Percentiles rank a stretch among this genome's conserved stretches.
phyloP scores from a whole-genome alignment of 2,113 vertebrate genomes.

The Sorex araneus region DNA sequence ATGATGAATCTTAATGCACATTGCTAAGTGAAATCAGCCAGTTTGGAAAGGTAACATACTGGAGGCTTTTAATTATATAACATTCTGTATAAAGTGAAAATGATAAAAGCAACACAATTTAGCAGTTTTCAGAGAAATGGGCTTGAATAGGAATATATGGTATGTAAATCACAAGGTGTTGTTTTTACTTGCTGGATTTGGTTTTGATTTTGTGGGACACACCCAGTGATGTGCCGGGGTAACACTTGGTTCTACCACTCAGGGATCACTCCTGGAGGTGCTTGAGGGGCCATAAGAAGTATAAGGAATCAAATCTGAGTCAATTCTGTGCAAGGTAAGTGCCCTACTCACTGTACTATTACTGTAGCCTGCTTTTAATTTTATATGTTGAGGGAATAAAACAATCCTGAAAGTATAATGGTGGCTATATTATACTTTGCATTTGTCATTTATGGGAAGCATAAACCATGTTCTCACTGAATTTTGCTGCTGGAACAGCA shows the following conservation, averaged over 20 bases:
- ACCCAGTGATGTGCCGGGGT: too few relatives aligned
- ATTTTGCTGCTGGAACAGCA: background rate
- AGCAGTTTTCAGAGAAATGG: background rate
- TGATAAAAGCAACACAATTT: background rate
- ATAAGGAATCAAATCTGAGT: too few relatives aligned
- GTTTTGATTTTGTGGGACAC: too few relatives aligned
- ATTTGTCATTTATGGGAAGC: constrained; percentile 23
- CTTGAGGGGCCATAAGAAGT: too few relatives aligned
- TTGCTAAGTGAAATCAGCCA: background rate
- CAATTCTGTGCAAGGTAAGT: too few relatives aligned
- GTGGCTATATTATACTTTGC: background rate
- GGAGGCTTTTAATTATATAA: background rate
- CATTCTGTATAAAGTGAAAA: constrained; percentile 13
- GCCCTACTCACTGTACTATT: too few relatives aligned
- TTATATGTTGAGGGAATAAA: background rate
- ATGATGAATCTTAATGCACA: background rate
- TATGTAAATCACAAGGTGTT: background rate
- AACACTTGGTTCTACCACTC: too few relatives aligned
- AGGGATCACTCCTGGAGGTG: too few relatives aligned
- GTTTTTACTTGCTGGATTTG: too few relatives aligned
- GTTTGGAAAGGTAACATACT: background rate
- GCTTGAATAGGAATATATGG: background rate
- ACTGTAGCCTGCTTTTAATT: too few relatives aligned
- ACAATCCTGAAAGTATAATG: background rate
- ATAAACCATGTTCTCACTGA: background rate